phyloP scores from a whole-genome alignment of 2,888 invertebrate species.

The Bhutanitis thaidina region DNA sequence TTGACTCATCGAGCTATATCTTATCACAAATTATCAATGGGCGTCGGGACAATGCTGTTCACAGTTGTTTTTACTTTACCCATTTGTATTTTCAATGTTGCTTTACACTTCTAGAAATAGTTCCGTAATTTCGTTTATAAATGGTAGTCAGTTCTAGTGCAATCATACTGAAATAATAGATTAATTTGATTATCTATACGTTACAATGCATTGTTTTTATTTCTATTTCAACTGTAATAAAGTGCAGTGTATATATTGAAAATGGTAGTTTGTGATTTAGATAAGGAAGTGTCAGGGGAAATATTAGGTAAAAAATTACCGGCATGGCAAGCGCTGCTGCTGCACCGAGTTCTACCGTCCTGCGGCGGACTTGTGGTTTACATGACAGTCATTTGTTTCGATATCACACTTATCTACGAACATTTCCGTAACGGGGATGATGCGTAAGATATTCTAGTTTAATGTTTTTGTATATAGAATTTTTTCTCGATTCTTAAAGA shows the following conservation, averaged over 20 bases:
- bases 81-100: conserved; percentile 12
- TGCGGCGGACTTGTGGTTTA: conserved; percentile 82
- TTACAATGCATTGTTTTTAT: background rate
- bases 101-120: background rate
- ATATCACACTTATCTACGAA: conserved; percentile 82
- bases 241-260: conserved; percentile 22
- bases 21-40: conserved; percentile 65
- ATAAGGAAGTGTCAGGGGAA: conserved; percentile 62
- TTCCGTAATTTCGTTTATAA: background rate
- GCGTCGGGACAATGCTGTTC: conserved; percentile 41
- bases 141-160: background rate
- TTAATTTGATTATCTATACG: background rate
- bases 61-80: conserved; percentile 29
- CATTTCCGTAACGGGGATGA: conserved; percentile 81
- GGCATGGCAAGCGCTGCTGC: conserved; percentile 62
- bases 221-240: background rate
- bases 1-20: conserved; percentile 57
- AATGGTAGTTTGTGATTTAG: conserved; percentile 70
- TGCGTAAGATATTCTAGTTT: conserved; percentile 50
- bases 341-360: conserved; percentile 65
- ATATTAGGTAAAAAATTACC: conserved; percentile 62
- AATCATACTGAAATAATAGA: background rate
- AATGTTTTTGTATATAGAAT: conserved; percentile 16
- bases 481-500: no score
- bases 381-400: conserved; percentile 83